phyloP scores from a whole-genome alignment of 2,888 invertebrate species.

The Callyntrura sp. region DNA sequence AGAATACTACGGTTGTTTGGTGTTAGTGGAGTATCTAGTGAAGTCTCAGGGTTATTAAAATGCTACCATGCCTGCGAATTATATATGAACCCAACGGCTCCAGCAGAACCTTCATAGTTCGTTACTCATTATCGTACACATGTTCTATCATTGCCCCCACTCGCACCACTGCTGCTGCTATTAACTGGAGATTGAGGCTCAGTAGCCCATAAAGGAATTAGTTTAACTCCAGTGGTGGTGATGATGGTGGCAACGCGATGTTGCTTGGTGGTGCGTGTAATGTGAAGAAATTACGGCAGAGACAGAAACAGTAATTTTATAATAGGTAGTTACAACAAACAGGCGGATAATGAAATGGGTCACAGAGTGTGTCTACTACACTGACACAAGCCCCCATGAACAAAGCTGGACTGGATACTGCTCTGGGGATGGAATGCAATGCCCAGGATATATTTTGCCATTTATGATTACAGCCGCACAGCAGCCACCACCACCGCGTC shows the following conservation, averaged over 20 bases:
- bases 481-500: background rate
- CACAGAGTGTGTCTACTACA: background rate
- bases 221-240: conserved; percentile 33
- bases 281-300: conserved; percentile 3
- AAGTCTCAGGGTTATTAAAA: no score
- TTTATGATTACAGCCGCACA: background rate
- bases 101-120: no score
- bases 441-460: background rate
- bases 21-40: no score
- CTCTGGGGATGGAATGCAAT: background rate
- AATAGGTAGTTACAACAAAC: background rate
- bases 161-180: background rate
- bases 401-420: background rate
- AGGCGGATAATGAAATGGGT: conserved; percentile 7
- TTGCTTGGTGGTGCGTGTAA: background rate
- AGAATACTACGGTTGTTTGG: no score
- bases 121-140: background rate
- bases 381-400: background rate
- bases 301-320: background rate
- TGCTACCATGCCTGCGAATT: no score
- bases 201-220: conserved; percentile 36
- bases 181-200: background rate
- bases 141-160: background rate
- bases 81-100: no score
- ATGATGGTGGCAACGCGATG: background rate